These are phyloP conservation scores for Parazoanthus swiftii DNA, from an alignment of 92 coral and sea anemone genomes.

Conservation along the genomic window DNA sequence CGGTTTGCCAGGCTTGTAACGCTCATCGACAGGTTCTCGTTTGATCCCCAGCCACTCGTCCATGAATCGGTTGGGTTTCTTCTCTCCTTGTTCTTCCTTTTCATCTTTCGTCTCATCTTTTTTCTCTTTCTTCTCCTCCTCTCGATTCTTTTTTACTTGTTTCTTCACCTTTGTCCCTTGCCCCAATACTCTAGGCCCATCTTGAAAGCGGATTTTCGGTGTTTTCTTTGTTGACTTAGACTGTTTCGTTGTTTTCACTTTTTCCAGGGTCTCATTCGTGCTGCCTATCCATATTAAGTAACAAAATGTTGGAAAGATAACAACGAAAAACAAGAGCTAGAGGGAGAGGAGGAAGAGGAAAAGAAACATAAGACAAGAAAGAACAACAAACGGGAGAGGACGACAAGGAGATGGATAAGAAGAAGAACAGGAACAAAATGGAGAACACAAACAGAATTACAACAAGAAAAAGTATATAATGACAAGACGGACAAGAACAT, in stretches of 20 bases:
- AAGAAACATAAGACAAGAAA: too few species aligned
- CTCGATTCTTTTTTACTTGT: conserved; percentile 39
- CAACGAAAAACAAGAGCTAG: not conserved
- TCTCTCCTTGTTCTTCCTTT: conserved; percentile 48
- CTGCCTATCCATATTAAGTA: not conserved
- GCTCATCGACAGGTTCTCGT: conserved; percentile 73
- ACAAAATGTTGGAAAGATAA: not conserved
- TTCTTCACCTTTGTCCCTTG: conserved; percentile 35
- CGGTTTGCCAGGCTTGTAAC: conserved; percentile 89
- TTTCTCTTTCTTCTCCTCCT: conserved; percentile 51
- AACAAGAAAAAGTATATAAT: too few species aligned
- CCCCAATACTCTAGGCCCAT: conserved; percentile 43
- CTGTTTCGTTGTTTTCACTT: conserved; percentile 43
- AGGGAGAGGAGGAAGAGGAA: not conserved
- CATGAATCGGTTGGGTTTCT: conserved; percentile 72
- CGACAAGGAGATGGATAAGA: not conserved
- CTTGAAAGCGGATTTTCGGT: conserved; percentile 60
- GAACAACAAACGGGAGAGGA: too few species aligned
- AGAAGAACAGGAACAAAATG: not conserved
- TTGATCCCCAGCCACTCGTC: conserved; percentile 86
- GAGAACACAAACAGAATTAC: not conserved
- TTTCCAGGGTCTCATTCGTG: not conserved
- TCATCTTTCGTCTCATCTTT: conserved; percentile 54
- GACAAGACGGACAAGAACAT: too few species aligned
- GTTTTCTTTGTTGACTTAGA: conserved; percentile 56